Evolutionary conservation across 2,113 vertebrate genomes (phyloP).

Genomic region (Leucosticte australis): DNA sequence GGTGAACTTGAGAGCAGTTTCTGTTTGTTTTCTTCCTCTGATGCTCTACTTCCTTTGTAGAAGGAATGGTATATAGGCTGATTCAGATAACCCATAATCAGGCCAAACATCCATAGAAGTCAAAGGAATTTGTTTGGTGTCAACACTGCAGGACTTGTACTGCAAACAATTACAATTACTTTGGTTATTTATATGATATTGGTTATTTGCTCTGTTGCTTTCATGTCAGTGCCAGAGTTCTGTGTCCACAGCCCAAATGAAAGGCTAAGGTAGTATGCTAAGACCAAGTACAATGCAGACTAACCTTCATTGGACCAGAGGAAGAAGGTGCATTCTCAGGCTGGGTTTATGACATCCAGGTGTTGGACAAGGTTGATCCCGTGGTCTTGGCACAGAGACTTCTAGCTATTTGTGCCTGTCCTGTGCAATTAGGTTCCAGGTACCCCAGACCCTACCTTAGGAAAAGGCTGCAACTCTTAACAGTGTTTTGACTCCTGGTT

Average conservation of each 20-base stretch:
- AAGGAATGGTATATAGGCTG: not conserved
- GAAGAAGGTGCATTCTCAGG: not conserved
- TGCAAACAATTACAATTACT: not conserved
- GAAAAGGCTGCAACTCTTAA: not conserved
- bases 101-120: not conserved
- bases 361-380: not conserved
- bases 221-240: not conserved
- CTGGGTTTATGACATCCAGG: not conserved
- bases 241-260: not conserved
- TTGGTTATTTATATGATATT: not conserved
- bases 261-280: not conserved
- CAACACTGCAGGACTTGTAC: not conserved
- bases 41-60: not conserved
- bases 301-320: not conserved
- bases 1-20: not conserved
- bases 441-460: not conserved
- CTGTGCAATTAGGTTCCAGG: not conserved
- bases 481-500: not conserved
- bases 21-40: not conserved
- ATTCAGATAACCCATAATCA: not conserved
- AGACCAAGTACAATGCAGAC: not conserved
- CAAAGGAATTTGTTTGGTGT: not conserved
- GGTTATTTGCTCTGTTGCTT: not conserved
- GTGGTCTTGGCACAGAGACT: not conserved
- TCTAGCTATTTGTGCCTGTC: not conserved